Evolutionary conservation across 2,888 invertebrate genomes (phyloP).

Genomic region (Linyphia triangularis): DNA sequence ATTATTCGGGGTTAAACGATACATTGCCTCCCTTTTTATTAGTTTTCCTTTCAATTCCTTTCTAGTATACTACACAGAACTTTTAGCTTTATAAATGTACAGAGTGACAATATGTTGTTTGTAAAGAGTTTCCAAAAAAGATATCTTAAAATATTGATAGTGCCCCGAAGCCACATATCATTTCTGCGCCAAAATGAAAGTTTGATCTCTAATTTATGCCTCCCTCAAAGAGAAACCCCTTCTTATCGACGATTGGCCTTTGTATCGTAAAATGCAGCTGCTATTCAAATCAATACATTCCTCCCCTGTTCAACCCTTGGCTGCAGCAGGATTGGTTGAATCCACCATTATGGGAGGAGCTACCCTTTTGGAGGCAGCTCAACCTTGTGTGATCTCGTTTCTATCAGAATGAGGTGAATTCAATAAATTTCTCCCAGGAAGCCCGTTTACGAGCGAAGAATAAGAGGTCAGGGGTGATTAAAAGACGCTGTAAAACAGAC

Average conservation of each 20-base stretch:
- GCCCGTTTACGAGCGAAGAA: constrained; percentile 64
- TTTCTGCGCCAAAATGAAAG: too few relatives aligned
- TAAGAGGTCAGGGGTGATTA: constrained; percentile 69
- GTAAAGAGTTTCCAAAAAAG: too few relatives aligned
- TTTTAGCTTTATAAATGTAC: too few relatives aligned
- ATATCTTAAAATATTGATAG: too few relatives aligned
- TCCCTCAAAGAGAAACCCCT: neutral
- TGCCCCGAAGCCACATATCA: too few relatives aligned
- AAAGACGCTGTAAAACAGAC: constrained; percentile 68
- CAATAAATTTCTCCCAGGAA: constrained; percentile 69
- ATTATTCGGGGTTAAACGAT: too few relatives aligned
- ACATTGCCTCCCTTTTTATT: too few relatives aligned
- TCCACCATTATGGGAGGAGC: constrained; percentile 19
- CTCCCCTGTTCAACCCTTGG: constrained; percentile 25
- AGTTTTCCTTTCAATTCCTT: too few relatives aligned
- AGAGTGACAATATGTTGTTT: too few relatives aligned
- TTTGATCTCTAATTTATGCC: neutral
- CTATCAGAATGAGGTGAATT: constrained; percentile 61
- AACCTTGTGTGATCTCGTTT: constrained; percentile 8
- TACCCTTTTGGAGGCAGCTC: neutral
- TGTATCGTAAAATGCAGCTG: constrained; percentile 35
- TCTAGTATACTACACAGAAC: too few relatives aligned
- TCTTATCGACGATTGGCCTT: constrained; percentile 40
- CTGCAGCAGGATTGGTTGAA: constrained; percentile 25
- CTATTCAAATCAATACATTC: constrained; percentile 57